Base-by-base conservation (phyloP, 2,113 vertebrate species). In the Antechinus flavipes region DNA sequence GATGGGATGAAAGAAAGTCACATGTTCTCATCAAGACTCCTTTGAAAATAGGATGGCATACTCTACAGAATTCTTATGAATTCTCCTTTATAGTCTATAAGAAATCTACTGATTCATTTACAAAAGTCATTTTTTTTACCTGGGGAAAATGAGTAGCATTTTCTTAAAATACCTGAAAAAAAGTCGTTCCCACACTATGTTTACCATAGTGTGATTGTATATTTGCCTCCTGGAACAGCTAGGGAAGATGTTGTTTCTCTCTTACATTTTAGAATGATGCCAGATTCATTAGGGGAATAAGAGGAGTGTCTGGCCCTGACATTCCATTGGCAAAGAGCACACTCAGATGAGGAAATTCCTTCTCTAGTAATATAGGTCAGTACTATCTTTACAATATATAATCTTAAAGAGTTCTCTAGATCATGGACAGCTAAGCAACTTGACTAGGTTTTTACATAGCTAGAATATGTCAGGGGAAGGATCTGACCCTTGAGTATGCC, bases 11-110 rank as follows among this genome's bases (percentile, higher is more conserved):
- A 97, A 93, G 42, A 26, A 25, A 93, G 27, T 47, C 94, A n/a
- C 91, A 95, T 95, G 27, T 58, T 93, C 16, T 91, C 53, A 42
- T 95, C n/a, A 95, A 95, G 90, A 56, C 56, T 84, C n/a, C 54
- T 11, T 46, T 61, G 92, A n/a, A 90, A 54, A 96, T 46, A 23
- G 27, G 91, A 95, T 96, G 19, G 46, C n/a, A 91, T 19, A 27
- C 1, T n/a, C 50, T 7, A 9, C 0, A 42, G 27, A 94, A 42
- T 54, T 53, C 90, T 68, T 35, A 55, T 30, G 14, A n/a, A 68
- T 14, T 3, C 8, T 76, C 2, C 91, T 8, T 93, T 26, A 7
- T 93, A 91, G 93, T 54, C 46, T 8, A 84, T n/a, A 95, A 42
- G n/a, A 58, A 35, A 50, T 93, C 8, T 84, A 94, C 23, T 9